A percentile compares a stretch with the other conserved stretches of the same genome.
Conservation (phyloP, 2,113 vertebrate genomes). For the Loxodonta africana region DNA sequence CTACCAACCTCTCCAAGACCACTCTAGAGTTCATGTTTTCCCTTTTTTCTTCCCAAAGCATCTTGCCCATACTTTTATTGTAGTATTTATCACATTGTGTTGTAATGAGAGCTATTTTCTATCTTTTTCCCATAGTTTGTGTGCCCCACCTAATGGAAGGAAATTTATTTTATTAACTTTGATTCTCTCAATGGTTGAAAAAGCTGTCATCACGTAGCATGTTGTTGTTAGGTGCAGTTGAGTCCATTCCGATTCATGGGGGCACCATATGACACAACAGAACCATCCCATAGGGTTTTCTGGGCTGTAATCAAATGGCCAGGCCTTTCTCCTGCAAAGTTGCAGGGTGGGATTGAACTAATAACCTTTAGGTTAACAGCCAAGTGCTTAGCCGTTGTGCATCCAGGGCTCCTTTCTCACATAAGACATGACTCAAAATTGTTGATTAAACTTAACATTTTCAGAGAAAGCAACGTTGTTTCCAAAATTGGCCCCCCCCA, state of each 20-base stretch:
- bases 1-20: not conserved
- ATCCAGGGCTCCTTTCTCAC: too few relatives aligned
- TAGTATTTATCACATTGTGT: not conserved
- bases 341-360: too few relatives aligned
- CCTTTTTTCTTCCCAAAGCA: not conserved
- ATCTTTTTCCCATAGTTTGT: not conserved
- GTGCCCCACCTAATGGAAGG: not conserved
- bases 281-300: too few relatives aligned
- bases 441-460: not conserved
- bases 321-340: too few relatives aligned
- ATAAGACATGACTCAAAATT: not conserved
- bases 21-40: not conserved
- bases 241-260: too few relatives aligned
- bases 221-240: too few relatives aligned
- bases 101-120: not conserved
- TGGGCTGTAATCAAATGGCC: too few relatives aligned
- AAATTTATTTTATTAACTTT: constrained; percentile 34
- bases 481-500: not conserved
- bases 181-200: not conserved
- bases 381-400: too few relatives aligned
- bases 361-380: too few relatives aligned
- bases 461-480: not conserved
- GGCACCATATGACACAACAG: too few relatives aligned
- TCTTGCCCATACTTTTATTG: not conserved
- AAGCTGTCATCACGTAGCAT: not conserved